Conservation (phyloP, 2,888 invertebrate species). For the Watsonalla cultraria region DNA sequence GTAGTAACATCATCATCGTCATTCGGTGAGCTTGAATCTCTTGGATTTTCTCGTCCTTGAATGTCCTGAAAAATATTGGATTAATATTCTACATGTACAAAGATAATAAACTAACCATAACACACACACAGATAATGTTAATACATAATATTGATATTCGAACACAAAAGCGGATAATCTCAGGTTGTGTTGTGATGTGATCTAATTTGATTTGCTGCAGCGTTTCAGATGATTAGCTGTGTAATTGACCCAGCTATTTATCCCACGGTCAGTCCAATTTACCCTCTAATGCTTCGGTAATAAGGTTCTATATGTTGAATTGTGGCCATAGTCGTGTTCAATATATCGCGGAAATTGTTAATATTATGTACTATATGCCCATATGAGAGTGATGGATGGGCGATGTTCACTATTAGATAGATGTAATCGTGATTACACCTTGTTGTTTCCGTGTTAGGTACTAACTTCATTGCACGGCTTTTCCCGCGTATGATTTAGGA, state of each 20-base stretch:
- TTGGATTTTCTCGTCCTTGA: too few species aligned
- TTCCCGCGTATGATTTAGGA: too few species aligned
- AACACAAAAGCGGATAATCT: not conserved
- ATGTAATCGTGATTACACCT: not conserved
- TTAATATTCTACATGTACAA: too few species aligned
- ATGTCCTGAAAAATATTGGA: too few species aligned
- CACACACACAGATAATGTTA: not conserved
- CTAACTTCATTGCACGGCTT: too few species aligned
- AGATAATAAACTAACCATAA: not conserved
- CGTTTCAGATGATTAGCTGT: constrained; percentile 6
- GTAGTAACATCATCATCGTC: too few species aligned
- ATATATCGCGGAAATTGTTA: constrained; percentile 4
- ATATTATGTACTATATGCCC: constrained; percentile 6
- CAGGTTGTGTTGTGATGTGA: not conserved
- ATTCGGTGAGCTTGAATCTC: too few species aligned
- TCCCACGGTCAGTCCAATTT: not conserved
- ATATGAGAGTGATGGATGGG: constrained; percentile 21
- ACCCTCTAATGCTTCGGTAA: not conserved
- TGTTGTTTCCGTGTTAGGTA: constrained; percentile 12
- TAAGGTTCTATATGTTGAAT: not conserved
- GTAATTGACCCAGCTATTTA: not conserved
- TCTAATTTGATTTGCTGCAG: constrained; percentile 4
- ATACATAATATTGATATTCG: not conserved
- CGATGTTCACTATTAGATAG: constrained; percentile 16
- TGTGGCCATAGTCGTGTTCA: not conserved